Evolutionary conservation across 2,888 invertebrate species (phyloP).

Genomic region (Diarsia dahlii): DNA sequence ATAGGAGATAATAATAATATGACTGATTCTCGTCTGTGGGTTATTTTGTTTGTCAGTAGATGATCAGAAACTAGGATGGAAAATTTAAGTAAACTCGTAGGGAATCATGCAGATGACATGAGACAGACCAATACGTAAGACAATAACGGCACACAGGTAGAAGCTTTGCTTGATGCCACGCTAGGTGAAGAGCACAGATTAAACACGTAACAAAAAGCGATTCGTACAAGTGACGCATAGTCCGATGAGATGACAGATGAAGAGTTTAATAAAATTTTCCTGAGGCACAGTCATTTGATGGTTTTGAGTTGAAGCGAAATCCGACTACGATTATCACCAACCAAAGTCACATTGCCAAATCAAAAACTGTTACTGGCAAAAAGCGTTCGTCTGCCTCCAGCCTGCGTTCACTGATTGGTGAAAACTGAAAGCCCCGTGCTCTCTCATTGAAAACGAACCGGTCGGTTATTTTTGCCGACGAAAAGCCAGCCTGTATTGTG

Average conservation of each 20-base stretch:
- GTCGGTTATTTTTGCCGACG: constrained; percentile 68
- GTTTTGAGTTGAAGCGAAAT: neutral
- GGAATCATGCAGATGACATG: neutral
- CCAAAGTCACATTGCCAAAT: neutral
- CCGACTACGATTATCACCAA: neutral
- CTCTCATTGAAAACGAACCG: constrained; percentile 73
- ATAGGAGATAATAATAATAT: neutral
- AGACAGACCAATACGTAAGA: neutral
- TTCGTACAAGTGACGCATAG: neutral
- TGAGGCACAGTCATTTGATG: neutral
- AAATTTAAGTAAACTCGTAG: neutral
- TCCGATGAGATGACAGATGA: neutral
- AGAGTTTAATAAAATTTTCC: neutral
- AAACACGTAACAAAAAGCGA: neutral
- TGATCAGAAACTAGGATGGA: neutral
- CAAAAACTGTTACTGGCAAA: constrained; percentile 8
- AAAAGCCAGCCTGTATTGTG: constrained; percentile 78
- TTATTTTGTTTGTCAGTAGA: neutral
- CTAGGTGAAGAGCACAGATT: neutral
- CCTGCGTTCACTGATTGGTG: constrained; percentile 45
- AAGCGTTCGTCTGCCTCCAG: constrained; percentile 9
- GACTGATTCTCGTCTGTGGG: neutral
- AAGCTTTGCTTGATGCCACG: neutral
- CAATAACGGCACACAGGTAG: neutral
- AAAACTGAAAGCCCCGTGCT: constrained; percentile 49